Evolutionary conservation across 1,140 invertebrate species (phyloP).

Genomic region (Thaumetopoea pityocampa): DNA sequence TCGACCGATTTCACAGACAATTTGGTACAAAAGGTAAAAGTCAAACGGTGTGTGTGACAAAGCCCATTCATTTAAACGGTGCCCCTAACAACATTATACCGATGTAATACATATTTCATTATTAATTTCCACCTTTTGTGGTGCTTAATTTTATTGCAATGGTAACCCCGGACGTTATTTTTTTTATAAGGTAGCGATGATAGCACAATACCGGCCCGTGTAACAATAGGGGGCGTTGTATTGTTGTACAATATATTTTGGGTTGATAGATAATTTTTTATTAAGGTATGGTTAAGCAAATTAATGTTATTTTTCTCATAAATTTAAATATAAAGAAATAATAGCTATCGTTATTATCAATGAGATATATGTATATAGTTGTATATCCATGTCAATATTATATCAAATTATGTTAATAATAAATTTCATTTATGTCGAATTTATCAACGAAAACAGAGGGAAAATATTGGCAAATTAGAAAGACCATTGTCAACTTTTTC

Average conservation of each 20-base stretch:
- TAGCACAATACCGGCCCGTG: conserved; percentile 42
- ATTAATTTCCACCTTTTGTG: conserved; percentile 67
- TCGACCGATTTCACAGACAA: conserved; percentile 65
- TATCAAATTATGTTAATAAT: too few relatives aligned
- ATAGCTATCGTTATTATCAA: too few relatives aligned
- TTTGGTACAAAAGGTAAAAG: conserved; percentile 59
- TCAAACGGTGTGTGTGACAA: conserved; percentile 66
- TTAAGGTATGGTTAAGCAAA: conserved; percentile 9
- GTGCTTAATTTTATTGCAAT: conserved; percentile 66
- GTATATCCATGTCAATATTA: too few relatives aligned
- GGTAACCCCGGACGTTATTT: conserved; percentile 52
- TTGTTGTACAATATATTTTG: conserved; percentile 68
- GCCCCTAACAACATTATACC: conserved; percentile 72
- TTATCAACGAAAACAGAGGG: too few relatives aligned
- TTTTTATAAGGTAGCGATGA: conserved; percentile 35
- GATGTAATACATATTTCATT: conserved; percentile 75
- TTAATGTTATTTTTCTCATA: too few relatives aligned
- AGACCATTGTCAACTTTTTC: too few relatives aligned
- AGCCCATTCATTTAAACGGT: conserved; percentile 55
- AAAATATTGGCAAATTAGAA: too few relatives aligned
- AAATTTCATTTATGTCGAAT: too few relatives aligned
- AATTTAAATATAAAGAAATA: too few relatives aligned
- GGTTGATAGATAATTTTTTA: conserved; percentile 32
- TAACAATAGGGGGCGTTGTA: conserved; percentile 67
- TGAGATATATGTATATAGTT: too few relatives aligned